Percentiles rank a stretch among this genome's conserved stretches.
Conservation (phyloP, 2,797 vertebrate species). For the Pachyuromys duprasi region DNA sequence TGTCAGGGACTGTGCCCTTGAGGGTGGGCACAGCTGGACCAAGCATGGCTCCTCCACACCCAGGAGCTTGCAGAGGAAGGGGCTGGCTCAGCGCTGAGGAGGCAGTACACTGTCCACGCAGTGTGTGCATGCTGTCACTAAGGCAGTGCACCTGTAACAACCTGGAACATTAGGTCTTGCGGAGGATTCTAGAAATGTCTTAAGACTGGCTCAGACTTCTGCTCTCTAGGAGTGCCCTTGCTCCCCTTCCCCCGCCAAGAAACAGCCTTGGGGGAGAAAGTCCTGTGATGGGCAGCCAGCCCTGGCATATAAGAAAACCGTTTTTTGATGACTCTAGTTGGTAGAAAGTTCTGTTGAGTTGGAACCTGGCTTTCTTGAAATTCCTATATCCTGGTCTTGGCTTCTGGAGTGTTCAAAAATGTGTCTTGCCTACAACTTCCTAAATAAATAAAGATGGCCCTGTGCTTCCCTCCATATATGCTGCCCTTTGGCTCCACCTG, state of each 20-base stretch:
- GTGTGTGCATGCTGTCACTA: not conserved
- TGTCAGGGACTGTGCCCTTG: not conserved
- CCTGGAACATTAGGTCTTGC: not conserved
- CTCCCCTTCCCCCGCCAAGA: not conserved
- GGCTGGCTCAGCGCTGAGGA: not conserved
- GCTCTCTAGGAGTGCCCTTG: not conserved
- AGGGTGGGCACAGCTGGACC: not conserved
- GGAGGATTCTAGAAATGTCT: constrained; percentile 28
- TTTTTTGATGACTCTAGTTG: not conserved
- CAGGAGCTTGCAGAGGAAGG: not conserved
- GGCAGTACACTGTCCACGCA: no score
- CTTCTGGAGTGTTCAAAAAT: not conserved
- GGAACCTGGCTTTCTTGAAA: not conserved
- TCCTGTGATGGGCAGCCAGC: not conserved
- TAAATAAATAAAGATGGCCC: not conserved
- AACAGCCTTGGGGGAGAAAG: constrained; percentile 11
- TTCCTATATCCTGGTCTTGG: not conserved
- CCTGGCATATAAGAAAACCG: not conserved
- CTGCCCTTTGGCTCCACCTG: not conserved
- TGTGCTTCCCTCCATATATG: not conserved
- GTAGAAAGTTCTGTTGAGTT: not conserved
- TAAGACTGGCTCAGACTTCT: not conserved
- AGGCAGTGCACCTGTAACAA: not conserved
- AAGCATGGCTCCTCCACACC: not conserved
- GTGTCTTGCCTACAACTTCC: not conserved